Base-by-base conservation (phyloP, 1,140 invertebrate genomes). In the Cydia strobilella region DNA sequence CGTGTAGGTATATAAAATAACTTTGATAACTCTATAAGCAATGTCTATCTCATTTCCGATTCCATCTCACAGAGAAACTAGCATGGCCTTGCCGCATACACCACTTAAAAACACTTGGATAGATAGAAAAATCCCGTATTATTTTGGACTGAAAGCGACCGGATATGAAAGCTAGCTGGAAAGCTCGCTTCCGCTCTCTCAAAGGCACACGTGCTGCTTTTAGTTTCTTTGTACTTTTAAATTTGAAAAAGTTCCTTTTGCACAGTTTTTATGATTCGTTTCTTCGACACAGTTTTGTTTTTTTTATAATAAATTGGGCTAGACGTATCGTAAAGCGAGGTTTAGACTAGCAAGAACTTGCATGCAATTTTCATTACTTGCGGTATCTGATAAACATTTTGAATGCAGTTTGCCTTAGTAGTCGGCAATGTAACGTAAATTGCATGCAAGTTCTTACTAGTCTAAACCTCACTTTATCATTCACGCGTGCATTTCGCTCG, bases 221-320 rank as follows among this genome's bases (percentile, higher is more conserved):
- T 79, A 83, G 80, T 80, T 82, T 80, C 83, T 84, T 83, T 84
- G 80, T 81, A 76, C 80, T 84, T 82, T 84, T 77, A 76, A 82
- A 82, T 79, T 84, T 81, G 51, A 73, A 80, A 79, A 62, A 72
- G 69, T 72, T 74, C 54, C 27, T n/a, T 75, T 62, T 74, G 76
- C 75, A 15, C 27, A 54, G 63, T 72, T 63, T 42, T 74, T 79
- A 73, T 75, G 78, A 3, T 35, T 42, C 18, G 69, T 20, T 69
- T 75, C 69, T 54, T 54, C 45, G 45, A 18, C 20, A 31, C 31
- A 75, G 18, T 72, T 75, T 75, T 42, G 51, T 63, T 72, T 65
- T 25, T 20, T 25, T 35, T 66, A n/a, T 65, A 66, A 27, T 27
- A 7, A 66, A 69, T 69, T 59, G 54, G 31, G 35, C 15, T 18